Evolutionary conservation across 2,113 vertebrate species (phyloP).

Genomic region (Siniperca knerii): DNA sequence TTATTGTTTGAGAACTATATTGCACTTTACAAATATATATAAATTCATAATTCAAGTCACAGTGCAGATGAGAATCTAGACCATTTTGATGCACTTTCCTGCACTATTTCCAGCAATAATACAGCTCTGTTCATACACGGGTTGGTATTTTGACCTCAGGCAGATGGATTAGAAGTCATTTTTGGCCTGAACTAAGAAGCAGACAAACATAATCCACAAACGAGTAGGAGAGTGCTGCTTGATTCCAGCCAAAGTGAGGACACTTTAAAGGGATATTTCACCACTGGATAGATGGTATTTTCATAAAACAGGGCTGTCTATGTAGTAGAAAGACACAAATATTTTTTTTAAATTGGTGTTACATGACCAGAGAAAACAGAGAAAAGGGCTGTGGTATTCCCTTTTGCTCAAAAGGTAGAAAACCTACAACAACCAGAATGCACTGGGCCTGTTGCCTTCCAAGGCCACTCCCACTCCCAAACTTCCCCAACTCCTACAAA

Average conservation of each 20-base stretch:
- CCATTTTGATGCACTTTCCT: conserved; percentile 1
- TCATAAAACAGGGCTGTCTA: too few species aligned
- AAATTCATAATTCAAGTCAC: background rate
- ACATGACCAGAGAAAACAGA: too few species aligned
- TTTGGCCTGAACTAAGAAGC: conserved; percentile 25
- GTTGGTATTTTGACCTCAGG: conserved; percentile 33
- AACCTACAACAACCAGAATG: too few species aligned
- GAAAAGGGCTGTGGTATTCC: too few species aligned
- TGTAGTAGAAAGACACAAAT: too few species aligned
- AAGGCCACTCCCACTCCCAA: too few species aligned
- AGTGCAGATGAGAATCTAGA: conserved; percentile 11
- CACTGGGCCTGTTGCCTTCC: too few species aligned
- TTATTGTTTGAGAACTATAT: background rate
- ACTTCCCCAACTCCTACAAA: too few species aligned
- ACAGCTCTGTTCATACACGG: background rate
- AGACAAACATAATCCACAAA: conserved; percentile 29
- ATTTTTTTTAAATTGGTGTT: too few species aligned
- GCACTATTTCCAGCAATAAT: background rate
- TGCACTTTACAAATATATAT: background rate
- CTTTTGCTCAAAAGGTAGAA: too few species aligned
- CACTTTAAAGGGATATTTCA: conserved; percentile 4
- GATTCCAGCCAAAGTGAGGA: background rate
- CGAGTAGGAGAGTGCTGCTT: background rate
- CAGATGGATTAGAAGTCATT: conserved; percentile 46
- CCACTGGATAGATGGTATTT: too few species aligned